These are phyloP conservation scores for Odontocerum albicorne DNA, from an alignment of 2,888 invertebrate genomes.

Conservation along the genomic window DNA sequence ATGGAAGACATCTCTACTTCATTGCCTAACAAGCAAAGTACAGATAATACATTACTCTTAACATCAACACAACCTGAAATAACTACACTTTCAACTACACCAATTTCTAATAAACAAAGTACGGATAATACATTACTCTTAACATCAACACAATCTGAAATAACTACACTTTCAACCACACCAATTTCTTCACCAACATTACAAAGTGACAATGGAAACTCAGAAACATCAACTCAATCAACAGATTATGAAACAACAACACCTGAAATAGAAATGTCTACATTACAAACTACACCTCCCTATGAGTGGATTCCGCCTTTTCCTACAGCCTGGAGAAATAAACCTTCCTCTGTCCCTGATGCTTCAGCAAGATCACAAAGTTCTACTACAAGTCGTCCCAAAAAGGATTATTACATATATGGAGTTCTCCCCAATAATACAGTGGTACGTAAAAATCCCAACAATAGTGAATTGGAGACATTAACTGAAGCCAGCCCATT, in stretches of 20 bases:
- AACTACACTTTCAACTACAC: not conserved
- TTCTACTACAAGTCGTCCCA: slow-evolving; percentile 45
- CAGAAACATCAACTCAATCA: too few relatives aligned
- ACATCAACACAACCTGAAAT: too few relatives aligned
- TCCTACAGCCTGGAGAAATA: slow-evolving; percentile 30
- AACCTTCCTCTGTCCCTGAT: slow-evolving; percentile 11
- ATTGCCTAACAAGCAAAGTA: too few relatives aligned
- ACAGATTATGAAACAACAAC: slow-evolving; percentile 6
- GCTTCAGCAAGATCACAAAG: slow-evolving; percentile 26
- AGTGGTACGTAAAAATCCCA: slow-evolving; percentile 73
- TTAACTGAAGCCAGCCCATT: slow-evolving; percentile 71
- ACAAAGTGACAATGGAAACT: too few relatives aligned
- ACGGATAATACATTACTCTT: too few relatives aligned
- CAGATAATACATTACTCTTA: too few relatives aligned
- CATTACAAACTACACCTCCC: slow-evolving; percentile 29
- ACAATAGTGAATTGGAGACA: slow-evolving; percentile 65
- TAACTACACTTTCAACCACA: not conserved
- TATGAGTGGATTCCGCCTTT: slow-evolving; percentile 32
- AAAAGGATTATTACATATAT: slow-evolving; percentile 72
- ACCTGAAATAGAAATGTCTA: too few relatives aligned
- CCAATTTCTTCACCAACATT: not conserved
- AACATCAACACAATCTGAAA: too few relatives aligned
- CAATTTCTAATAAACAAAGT: too few relatives aligned
- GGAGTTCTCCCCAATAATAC: slow-evolving; percentile 79
- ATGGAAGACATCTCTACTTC: too few relatives aligned